Evolutionary conservation across 2,888 invertebrate genomes (phyloP).

Genomic region (Pharmacophagus antenor): DNA sequence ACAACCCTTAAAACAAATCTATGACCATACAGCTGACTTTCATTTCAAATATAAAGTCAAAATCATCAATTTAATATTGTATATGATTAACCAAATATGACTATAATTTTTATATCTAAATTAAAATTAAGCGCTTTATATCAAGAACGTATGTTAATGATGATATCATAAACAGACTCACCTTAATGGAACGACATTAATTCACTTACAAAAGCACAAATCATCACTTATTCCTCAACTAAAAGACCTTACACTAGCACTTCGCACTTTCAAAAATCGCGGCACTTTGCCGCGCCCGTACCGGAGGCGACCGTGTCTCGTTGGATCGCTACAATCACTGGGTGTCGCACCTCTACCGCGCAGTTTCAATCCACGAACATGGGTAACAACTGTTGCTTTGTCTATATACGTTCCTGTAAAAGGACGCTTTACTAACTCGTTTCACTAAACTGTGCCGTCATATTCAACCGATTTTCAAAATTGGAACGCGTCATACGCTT

Average conservation of each 20-base stretch:
- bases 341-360: slow-evolving; percentile 44
- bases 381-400: slow-evolving; percentile 29
- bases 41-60: neutral
- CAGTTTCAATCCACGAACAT: slow-evolving; percentile 38
- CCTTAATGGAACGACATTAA: neutral
- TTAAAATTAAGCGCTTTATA: too few relatives aligned
- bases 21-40: slow-evolving; percentile 7
- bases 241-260: slow-evolving; percentile 1
- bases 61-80: too few relatives aligned
- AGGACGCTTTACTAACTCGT: slow-evolving; percentile 20
- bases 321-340: slow-evolving; percentile 60
- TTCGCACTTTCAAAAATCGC: slow-evolving; percentile 16
- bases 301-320: slow-evolving; percentile 51
- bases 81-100: too few relatives aligned
- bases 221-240: slow-evolving; percentile 7
- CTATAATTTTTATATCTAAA: too few relatives aligned
- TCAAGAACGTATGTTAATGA: too few relatives aligned
- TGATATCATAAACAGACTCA: too few relatives aligned
- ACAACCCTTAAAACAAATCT: slow-evolving; percentile 27
- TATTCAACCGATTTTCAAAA: slow-evolving; percentile 12
- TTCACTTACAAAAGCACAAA: slow-evolving; percentile 7
- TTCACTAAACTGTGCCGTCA: slow-evolving; percentile 10
- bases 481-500: slow-evolving; percentile 25
- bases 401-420: slow-evolving; percentile 18
- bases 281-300: slow-evolving; percentile 1